Evolutionary conservation across 2,797 vertebrate species (phyloP), one percentile per base, ranked within the genome.

Genomic region (Peromyscus melanophrys): DNA sequence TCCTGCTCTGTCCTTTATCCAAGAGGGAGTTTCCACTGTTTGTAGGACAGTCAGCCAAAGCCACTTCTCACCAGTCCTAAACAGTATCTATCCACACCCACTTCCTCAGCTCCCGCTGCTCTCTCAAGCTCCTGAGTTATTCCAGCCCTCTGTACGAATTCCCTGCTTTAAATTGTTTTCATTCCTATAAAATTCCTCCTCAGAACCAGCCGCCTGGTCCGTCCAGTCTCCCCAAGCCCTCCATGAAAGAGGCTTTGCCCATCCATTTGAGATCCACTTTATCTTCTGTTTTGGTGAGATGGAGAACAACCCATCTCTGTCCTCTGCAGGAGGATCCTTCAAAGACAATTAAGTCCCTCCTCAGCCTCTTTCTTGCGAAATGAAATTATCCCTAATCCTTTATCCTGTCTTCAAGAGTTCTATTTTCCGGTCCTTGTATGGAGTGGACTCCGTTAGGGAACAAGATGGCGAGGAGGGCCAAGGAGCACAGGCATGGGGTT

Each of bases 351-450:
- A 95, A 96, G 96, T 94, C 82, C 73, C 90, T 94, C 83, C 90
- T 94, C 78, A 59, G 96, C 86, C 92, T 95, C 73, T 80, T 96
- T 80, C 95, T 96, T 95, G 84, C 40, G 16, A 96, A 97, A 97
- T 78, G 92, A 97, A 97, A 96, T 97, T 84, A 96, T 85, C 96
- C 65, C 80, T 90, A 95, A 96, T 96, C 96, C 96, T 96, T 95
- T 67, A 88, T 78, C 85, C 84, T 67, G 14, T 83, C 81, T 96
- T 86, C 59, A 67, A 94, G 94, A 92, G 95, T 69, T 93, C 96
- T 93, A 85, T 95, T 93, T 85, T 83, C 92, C 9, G 1, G 96
- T 82, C 96, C 96, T 97, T 96, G 89, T 55, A 93, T 49, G 85
- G 96, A 88, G 88, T 86, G 95, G 95, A 71, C 77, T 61, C 95